Conservation (phyloP, 2,888 invertebrate genomes). For the Malacosoma neustria region DNA sequence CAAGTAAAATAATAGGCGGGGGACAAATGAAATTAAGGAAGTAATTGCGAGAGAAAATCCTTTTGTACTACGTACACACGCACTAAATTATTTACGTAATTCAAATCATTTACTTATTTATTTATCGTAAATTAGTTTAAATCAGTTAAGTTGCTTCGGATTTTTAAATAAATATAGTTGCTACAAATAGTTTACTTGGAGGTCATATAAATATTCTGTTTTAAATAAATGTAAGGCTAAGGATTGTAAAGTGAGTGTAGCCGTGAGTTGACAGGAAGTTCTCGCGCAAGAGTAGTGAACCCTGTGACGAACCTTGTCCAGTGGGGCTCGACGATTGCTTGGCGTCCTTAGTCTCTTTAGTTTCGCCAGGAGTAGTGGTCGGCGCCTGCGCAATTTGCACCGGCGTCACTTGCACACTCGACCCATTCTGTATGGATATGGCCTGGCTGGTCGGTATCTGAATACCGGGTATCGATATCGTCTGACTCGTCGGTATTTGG, state of each 20-base stretch:
- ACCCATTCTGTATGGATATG: constrained; percentile 39
- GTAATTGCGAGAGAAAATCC: constrained; percentile 18
- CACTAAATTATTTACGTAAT: too few relatives aligned
- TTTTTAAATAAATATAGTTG: too few relatives aligned
- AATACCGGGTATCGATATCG: constrained; percentile 41
- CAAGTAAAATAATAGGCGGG: constrained; percentile 30
- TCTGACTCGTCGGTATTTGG: constrained; percentile 25
- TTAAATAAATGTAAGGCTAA: too few relatives aligned
- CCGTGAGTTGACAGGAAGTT: constrained; percentile 14
- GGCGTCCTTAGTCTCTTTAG: constrained; percentile 75
- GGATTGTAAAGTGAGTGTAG: too few relatives aligned
- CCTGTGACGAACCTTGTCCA: constrained; percentile 53
- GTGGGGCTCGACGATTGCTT: constrained; percentile 34
- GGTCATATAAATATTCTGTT: too few relatives aligned
- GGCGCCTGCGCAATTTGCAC: constrained; percentile 57
- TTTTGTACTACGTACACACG: too few relatives aligned
- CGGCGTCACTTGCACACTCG: constrained; percentile 23
- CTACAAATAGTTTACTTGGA: too few relatives aligned
- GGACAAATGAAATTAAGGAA: constrained; percentile 20
- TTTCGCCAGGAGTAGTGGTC: constrained; percentile 40
- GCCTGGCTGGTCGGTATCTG: constrained; percentile 34
- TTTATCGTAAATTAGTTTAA: too few relatives aligned
- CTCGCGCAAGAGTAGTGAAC: constrained; percentile 14
- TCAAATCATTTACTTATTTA: too few relatives aligned
- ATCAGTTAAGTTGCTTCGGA: too few relatives aligned